phyloP scores from a whole-genome alignment of 2,888 invertebrate genomes.

The Fragum sueziense region DNA sequence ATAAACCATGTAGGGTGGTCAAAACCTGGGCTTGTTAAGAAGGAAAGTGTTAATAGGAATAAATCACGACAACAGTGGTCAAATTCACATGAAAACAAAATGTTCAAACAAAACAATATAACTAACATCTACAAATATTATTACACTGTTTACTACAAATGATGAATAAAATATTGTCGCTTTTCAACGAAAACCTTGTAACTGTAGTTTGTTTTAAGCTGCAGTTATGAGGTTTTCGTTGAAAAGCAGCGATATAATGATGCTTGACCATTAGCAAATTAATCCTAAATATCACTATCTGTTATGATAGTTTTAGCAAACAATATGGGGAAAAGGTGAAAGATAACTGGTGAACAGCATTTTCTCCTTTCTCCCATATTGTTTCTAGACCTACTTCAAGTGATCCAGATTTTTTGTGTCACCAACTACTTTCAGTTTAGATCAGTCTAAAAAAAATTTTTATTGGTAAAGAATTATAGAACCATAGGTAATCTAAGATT shows the following conservation, averaged over 20 bases:
- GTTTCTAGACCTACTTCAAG: background rate
- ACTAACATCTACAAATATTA: background rate
- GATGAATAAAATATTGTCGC: no score
- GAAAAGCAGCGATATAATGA: no score
- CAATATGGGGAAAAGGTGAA: background rate
- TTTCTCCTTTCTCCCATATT: background rate
- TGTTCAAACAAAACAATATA: background rate
- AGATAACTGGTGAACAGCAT: background rate
- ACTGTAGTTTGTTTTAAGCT: no score
- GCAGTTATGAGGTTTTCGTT: no score
- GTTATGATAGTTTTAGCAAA: background rate
- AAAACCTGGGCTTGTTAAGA: no score
- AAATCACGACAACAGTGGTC: background rate
- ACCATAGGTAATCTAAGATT: background rate
- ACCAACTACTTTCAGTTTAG: background rate
- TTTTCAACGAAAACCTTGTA: no score
- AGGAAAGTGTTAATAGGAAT: no score
- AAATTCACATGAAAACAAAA: background rate
- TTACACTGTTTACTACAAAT: no score
- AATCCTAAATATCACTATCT: background rate
- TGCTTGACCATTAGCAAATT: background rate
- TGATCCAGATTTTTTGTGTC: background rate
- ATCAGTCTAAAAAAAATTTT: background rate
- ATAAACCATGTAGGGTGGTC: no score
- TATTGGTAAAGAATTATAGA: background rate